These are phyloP conservation scores for Megalopta genalis DNA, from an alignment of 1,140 invertebrate genomes.

Conservation along the genomic window DNA sequence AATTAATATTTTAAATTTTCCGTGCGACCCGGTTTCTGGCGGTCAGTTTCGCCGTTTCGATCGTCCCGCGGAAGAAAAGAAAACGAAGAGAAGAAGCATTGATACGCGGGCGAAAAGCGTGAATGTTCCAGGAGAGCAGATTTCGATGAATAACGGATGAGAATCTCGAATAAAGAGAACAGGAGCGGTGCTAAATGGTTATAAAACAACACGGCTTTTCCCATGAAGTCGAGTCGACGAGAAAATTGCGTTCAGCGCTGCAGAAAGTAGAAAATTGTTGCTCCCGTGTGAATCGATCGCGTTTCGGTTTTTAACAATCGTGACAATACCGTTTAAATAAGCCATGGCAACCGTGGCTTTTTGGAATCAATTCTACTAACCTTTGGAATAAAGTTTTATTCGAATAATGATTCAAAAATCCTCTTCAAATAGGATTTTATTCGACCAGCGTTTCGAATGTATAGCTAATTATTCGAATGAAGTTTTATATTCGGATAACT, in stretches of 20 bases:
- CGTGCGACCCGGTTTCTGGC: background rate
- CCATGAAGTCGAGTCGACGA: constrained; percentile 16
- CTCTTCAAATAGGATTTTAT: too few relatives aligned
- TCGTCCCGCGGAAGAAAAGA: background rate
- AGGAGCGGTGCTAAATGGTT: background rate
- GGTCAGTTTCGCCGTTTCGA: background rate
- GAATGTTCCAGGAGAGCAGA: constrained; percentile 24
- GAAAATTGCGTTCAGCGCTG: constrained; percentile 39
- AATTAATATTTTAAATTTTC: constrained; percentile 9
- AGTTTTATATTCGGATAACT: too few relatives aligned
- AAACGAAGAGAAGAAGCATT: background rate
- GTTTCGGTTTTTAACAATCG: background rate
- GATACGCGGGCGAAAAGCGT: background rate
- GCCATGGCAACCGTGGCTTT: background rate
- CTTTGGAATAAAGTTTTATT: too few relatives aligned
- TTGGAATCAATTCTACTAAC: too few relatives aligned
- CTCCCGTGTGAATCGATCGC: background rate
- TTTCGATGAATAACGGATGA: constrained; percentile 32
- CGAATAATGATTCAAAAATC: too few relatives aligned
- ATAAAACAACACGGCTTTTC: constrained; percentile 32
- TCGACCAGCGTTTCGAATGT: too few relatives aligned
- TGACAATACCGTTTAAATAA: background rate
- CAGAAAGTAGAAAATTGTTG: constrained; percentile 44
- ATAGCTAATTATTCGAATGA: too few relatives aligned
- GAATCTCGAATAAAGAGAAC: constrained; percentile 23